Base-by-base conservation (phyloP, 35 echinoderm and acorn worm genomes). In the Chiridota heheva region DNA sequence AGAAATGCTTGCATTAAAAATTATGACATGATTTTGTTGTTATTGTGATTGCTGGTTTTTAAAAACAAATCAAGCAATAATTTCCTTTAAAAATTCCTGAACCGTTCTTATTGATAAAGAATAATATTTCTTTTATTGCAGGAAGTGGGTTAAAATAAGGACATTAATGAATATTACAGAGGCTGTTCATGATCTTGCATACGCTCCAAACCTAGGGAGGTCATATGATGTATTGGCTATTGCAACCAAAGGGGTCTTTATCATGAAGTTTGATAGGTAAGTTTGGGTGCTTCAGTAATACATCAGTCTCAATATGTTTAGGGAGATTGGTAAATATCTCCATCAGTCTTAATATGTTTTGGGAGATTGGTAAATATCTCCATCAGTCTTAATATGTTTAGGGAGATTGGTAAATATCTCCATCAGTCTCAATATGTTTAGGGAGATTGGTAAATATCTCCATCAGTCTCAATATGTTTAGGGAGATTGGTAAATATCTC, bases 211-310 rank as follows among this genome's bases (percentile, higher is more conserved):
- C 55, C 59, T 98, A 47, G 95, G 95, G 18, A 58, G 95, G 34
- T 98, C 95, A 8, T 98, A 98, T 45, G 89, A 98, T 63, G 81
- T 91, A 39, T 55, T 98, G 20, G 95, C 95, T 26, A 81, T 98
- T 34, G 95, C 95, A 28, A 92, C 95, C 36, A 98, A 92, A 65
- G 95, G 92, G 81, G 89, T 98, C 31, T 38, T 86, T 15, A 98
- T 98, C 45, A 91, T 91, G 84, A 98, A 85, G 95, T 98, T 87
- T 49, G 69, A 58, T 39, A 73, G 78, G 45, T 82, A 35, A 49
- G 41, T 53, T 28, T 12, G 12, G 42, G 12, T 41, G 42, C 5
- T 38, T 24, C 2, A 74, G 28, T 10, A 74, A 56, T 5, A 10
- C 7, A 10, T 74, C 43, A 65, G 15, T 8, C 10, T 15, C 8